Evolutionary conservation across 2,113 vertebrate genomes (phyloP).

Genomic region (Tinamus guttatus): DNA sequence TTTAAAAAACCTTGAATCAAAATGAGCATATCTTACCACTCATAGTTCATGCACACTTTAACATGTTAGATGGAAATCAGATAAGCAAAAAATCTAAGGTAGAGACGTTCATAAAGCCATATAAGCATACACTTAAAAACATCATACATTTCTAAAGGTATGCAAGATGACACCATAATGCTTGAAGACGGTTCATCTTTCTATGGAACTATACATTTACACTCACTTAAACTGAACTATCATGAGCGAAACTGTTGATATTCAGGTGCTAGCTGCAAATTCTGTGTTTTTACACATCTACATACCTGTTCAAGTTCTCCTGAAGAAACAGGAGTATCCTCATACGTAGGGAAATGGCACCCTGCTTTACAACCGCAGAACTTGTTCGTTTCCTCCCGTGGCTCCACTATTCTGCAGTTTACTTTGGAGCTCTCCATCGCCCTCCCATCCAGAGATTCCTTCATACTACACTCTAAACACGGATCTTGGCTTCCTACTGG

Average conservation of each 20-base stretch:
- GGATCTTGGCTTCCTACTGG: constrained; percentile 82
- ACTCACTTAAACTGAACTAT: constrained; percentile 17
- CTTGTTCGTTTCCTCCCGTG: constrained; percentile 81
- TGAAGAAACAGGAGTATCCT: constrained; percentile 84
- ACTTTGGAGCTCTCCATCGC: constrained; percentile 75
- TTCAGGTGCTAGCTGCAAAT: constrained; percentile 44
- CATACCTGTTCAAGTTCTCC: constrained; percentile 88
- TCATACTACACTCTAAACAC: constrained; percentile 88
- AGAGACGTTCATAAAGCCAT: background rate
- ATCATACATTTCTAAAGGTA: constrained; percentile 45
- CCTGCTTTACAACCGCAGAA: constrained; percentile 84
- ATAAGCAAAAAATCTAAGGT: constrained; percentile 21
- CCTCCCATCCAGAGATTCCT: constrained; percentile 78
- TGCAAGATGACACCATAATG: constrained; percentile 37
- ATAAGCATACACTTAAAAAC: background rate
- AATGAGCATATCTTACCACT: constrained; percentile 2
- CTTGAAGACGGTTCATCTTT: constrained; percentile 28
- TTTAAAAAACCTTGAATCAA: constrained; percentile 4
- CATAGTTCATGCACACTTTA: constrained; percentile 21
- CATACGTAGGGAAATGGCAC: constrained; percentile 83
- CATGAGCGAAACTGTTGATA: constrained; percentile 41
- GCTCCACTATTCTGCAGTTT: constrained; percentile 85
- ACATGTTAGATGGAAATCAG: constrained; percentile 6
- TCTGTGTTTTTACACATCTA: constrained; percentile 48
- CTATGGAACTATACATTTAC: constrained; percentile 24